A percentile compares a stretch with the other conserved stretches of the same genome.
Evolutionary conservation across 1,140 invertebrate genomes (phyloP).

Genomic region (Rhizoglyphus robini): DNA sequence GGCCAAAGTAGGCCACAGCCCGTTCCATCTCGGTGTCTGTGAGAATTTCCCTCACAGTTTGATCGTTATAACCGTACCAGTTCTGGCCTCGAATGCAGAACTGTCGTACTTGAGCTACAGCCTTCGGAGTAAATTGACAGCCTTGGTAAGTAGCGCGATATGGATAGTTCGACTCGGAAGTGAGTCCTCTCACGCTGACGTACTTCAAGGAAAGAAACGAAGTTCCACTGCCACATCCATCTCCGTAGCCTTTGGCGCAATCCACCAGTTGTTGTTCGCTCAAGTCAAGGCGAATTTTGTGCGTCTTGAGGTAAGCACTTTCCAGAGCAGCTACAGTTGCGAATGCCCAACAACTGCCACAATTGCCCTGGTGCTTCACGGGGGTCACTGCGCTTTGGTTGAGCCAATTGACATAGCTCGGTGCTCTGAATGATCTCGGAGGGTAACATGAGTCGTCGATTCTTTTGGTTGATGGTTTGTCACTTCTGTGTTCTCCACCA

Average conservation of each 20-base stretch:
- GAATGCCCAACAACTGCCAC: conserved; percentile 35
- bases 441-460: neutral
- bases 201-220: neutral
- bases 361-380: conserved; percentile 59
- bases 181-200: neutral
- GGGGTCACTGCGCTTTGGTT: conserved; percentile 34
- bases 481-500: neutral
- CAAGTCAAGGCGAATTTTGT: neutral
- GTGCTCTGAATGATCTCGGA: neutral
- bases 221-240: neutral
- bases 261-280: conserved; percentile 23
- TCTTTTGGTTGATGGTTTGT: neutral
- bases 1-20: neutral
- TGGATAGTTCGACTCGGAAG: neutral
- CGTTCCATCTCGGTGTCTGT: neutral
- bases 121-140: neutral
- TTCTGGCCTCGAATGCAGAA: neutral
- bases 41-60: neutral
- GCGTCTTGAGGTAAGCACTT: neutral
- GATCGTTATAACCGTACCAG: neutral
- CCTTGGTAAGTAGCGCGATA: neutral
- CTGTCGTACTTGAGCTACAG: neutral
- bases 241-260: neutral
- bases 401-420: neutral
- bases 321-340: conserved; percentile 21